A percentile compares a stretch with the other conserved stretches of the same genome.
These are phyloP conservation scores for Microcebus tavaratra DNA, from an alignment of 2,113 vertebrate species.

Conservation along the genomic window DNA sequence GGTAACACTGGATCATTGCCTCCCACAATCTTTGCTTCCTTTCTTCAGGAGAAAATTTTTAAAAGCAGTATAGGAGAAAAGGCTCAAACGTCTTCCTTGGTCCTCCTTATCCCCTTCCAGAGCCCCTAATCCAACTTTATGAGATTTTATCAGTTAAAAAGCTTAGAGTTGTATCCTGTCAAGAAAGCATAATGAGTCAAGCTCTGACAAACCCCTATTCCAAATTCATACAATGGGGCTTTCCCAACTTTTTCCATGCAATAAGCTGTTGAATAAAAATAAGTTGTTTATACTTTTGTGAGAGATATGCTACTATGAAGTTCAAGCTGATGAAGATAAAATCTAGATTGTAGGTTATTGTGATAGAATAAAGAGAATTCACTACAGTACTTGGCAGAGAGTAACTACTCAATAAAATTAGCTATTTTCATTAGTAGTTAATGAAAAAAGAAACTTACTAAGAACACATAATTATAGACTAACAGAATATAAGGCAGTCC, in stretches of 20 bases:
- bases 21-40: neutral
- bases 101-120: neutral
- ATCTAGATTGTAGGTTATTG: neutral
- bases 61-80: neutral
- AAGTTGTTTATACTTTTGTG: neutral
- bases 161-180: neutral
- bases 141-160: neutral
- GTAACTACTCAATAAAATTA: neutral
- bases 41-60: neutral
- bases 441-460: neutral
- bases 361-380: conserved; percentile 4
- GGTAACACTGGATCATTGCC: neutral
- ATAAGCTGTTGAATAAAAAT: neutral
- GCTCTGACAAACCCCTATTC: neutral
- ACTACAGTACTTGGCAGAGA: neutral
- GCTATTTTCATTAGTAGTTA: conserved; percentile 13
- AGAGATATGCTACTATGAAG: neutral
- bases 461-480: conserved; percentile 30
- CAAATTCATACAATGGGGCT: neutral
- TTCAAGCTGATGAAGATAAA: neutral
- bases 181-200: neutral
- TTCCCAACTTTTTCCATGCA: neutral
- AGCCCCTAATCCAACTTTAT: neutral
- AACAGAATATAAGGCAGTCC: neutral
- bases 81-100: neutral